Base-by-base conservation (phyloP, 1,140 invertebrate genomes). In the Pseudoatta argentina region DNA sequence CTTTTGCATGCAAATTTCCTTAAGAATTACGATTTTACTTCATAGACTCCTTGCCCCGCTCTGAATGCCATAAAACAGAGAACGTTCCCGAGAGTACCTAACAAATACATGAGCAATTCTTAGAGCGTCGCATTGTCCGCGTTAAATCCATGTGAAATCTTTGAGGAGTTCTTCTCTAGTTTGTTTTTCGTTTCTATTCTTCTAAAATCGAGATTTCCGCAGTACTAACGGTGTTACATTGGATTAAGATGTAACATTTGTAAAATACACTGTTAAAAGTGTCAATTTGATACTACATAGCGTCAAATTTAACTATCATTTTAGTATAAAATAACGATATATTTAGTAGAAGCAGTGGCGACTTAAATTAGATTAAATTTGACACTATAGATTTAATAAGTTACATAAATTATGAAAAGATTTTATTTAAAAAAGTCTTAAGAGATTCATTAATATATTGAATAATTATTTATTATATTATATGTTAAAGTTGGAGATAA, bases 21-120 rank as follows among this genome's bases (percentile, higher is more conserved):
- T 75, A 83, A 83, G 79, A 83, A 83, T 83, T 83, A 83, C 79
- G 69, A 83, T 83, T 83, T 83, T 83, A 83, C 79, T 82, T 82
- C 79, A 82, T 82, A 75, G 79, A 83, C 79, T 75, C 57, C 39
- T 61, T 21, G 55, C 69, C 27, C 67, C 39, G 79, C 67, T 72
- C 79, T 44, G 79, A 63, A 83, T 30, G 69, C 79, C 27, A 61
- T 83, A 83, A 83, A 83, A 61, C 79, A 83, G 71, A 48, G 53
- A 83, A 44, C 67, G 24, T 82, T 82, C 79, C 79, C 55, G 34
- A 14, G 69, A 39, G 24, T 51, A 63, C 8, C 55, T 48, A 73
- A 82, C 67, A 82, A 73, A 82, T 82, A 82, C 79, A 82, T n/a
- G 79, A 73, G 69, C 79, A 64, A 66, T 79, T 53, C 76, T 79